Evolutionary conservation across 2,113 vertebrate genomes (phyloP), one percentile per base, ranked within the genome.

Genomic region (Rhabdomys dilectus): DNA sequence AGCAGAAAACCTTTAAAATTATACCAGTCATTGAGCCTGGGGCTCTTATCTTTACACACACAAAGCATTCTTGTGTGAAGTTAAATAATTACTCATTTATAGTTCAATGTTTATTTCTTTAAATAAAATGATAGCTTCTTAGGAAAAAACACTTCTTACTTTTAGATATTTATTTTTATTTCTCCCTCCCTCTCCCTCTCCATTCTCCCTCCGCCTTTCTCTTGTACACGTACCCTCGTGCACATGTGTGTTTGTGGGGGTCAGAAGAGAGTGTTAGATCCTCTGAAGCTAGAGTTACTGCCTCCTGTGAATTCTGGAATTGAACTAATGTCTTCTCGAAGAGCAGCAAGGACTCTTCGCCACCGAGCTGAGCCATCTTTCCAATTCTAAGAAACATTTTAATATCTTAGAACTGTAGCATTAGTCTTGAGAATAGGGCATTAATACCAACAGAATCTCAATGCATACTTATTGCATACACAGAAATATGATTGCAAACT

Each of bases 1-100:
- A 75, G 60, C 45, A 82, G 51, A 89, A 84, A 82, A 17, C 19
- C 53, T 60, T 96, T 95, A 77, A 77, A 66, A 86, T 56, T 31
- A 73, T 24, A 39, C 56, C 34, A 84, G 29, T 31, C 22, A 91
- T 68, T 19, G 26, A 29, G 26, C 56, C 62, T 92, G 82, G 76
- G 81, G 24, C 19, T 78, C 51, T 86, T 19, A 53, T 34, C 73
- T 42, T 92, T 51, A 62, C 34, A 26, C 62, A 85, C 76, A 29
- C 36, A 36, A 68, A 89, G 86, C 34, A 70, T 9, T 86, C 84
- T 19, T 72, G 29, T 22, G 31, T 64, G 53, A 87, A 94, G 93
- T 72, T 78, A 91, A 94, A 58, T 86, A 86, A 77, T 76, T 75
- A 70, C 53, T 89, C 39, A 26, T 34, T 22, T 60, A 29, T 73